These are phyloP conservation scores for Cotesia congregata DNA, from an alignment of 2,888 invertebrate species.

Conservation along the genomic window DNA sequence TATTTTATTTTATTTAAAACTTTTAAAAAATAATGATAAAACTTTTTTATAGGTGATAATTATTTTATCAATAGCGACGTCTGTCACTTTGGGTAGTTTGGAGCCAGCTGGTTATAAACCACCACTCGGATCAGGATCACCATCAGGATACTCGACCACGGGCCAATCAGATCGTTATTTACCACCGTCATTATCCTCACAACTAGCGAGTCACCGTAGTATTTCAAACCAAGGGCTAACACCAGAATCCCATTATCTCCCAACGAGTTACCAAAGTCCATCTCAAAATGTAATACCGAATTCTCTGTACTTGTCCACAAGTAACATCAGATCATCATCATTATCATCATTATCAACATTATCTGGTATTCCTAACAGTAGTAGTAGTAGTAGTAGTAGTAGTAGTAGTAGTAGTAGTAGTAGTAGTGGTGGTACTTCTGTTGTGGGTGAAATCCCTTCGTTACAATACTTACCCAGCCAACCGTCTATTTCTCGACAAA, in stretches of 20 bases:
- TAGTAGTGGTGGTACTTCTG: constrained; percentile 8
- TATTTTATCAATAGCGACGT: constrained; percentile 46
- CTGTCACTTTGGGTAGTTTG: constrained; percentile 54
- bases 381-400: background rate
- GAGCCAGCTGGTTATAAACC: constrained; percentile 59
- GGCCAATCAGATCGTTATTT: constrained; percentile 44
- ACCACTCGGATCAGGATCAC: constrained; percentile 41
- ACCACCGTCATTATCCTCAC: constrained; percentile 26
- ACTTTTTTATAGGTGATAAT: constrained; percentile 50
- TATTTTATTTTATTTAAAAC: too few species aligned
- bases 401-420: background rate
- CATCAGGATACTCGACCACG: constrained; percentile 13
- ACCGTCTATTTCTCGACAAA: background rate
- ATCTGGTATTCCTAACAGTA: background rate
- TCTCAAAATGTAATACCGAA: constrained; percentile 40
- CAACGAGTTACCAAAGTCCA: constrained; percentile 42
- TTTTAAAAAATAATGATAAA: background rate
- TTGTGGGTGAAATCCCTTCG: constrained; percentile 39
- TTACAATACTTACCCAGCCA: constrained; percentile 46
- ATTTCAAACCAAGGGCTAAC: constrained; percentile 29
- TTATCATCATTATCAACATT: constrained; percentile 6
- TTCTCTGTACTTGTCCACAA: constrained; percentile 39
- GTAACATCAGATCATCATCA: constrained; percentile 20
- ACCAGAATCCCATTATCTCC: constrained; percentile 43
- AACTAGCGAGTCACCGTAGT: constrained; percentile 27